phyloP scores from a whole-genome alignment of 2,888 invertebrate genomes.

The Chrysodeixis includens region DNA sequence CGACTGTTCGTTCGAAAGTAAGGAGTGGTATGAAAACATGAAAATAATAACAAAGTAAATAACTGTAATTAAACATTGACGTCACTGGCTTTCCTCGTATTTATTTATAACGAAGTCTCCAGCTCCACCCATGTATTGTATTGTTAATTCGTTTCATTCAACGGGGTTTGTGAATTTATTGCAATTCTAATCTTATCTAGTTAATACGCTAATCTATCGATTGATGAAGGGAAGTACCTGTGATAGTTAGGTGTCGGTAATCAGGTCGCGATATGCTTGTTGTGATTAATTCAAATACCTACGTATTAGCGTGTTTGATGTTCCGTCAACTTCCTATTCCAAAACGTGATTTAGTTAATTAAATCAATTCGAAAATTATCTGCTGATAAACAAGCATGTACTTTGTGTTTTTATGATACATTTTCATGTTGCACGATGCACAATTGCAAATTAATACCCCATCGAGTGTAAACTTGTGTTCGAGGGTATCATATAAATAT shows the following conservation, averaged over 20 bases:
- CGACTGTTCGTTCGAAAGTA: too few relatives aligned
- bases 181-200: slow-evolving; percentile 31
- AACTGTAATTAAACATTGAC: slow-evolving; percentile 21
- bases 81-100: slow-evolving; percentile 21
- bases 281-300: neutral
- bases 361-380: too few relatives aligned
- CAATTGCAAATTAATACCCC: too few relatives aligned
- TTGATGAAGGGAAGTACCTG: neutral
- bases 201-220: slow-evolving; percentile 14
- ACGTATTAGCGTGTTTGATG: neutral
- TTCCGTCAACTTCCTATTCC: neutral
- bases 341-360: too few relatives aligned
- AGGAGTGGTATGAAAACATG: slow-evolving; percentile 10
- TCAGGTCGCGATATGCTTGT: neutral
- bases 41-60: slow-evolving; percentile 8
- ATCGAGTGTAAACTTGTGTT: too few relatives aligned
- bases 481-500: too few relatives aligned
- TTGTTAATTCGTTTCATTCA: too few relatives aligned
- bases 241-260: neutral
- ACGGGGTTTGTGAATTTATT: slow-evolving; percentile 16
- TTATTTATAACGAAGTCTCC: slow-evolving; percentile 11
- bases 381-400: too few relatives aligned
- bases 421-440: too few relatives aligned
- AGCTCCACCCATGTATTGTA: too few relatives aligned
- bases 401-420: too few relatives aligned